Base-by-base conservation (phyloP, 2,888 invertebrate genomes). In the Ophioninae sp. region DNA sequence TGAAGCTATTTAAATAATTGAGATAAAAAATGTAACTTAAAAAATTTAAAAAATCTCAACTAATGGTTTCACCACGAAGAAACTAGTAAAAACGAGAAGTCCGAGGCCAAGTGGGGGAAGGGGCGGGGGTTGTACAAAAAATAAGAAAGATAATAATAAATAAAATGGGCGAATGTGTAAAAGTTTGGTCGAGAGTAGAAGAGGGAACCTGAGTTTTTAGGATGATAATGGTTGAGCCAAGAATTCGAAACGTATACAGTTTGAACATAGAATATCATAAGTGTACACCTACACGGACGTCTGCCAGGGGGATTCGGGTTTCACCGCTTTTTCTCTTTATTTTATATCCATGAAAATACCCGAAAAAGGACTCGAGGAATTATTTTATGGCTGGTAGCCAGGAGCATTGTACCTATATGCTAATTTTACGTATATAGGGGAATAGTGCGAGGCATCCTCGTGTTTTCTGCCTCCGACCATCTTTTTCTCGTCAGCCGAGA, bases 341-440 rank as follows among this genome's bases (percentile, higher is more conserved):
- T 83, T 85, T 86, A 82, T 82, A 84, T 82, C 85, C 84, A 84
- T 85, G 84, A 85, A 85, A 85, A 85, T 85, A 80, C 85, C 84
- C 85, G 81, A 86, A 83, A 79, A 82, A 83, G 83, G 81, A 83
- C 76, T 82, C 74, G 81, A 83, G 77, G 86, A 85, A 86, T 84
- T 86, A 85, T 83, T 86, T 86, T 85, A 86, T 85, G 85, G 81
- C 85, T 83, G 83, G 86, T 85, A 87, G 83, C 85, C 87, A 87
- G 86, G 86, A 88, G 87, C 88, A 88, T 90, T 90, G 88, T 84
- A 81, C 81, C 84, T 84, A 84, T 90, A 90, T 90, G 89, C 87
- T 89, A 89, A 90, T 89, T 88, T 88, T 85, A 87, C 87, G 88
- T 87, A 89, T 73, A 76, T 88, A 87, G 85, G 74, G 80, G 82